phyloP scores from a whole-genome alignment of 1,140 invertebrate species.

The Lasioglossum baleicum region DNA sequence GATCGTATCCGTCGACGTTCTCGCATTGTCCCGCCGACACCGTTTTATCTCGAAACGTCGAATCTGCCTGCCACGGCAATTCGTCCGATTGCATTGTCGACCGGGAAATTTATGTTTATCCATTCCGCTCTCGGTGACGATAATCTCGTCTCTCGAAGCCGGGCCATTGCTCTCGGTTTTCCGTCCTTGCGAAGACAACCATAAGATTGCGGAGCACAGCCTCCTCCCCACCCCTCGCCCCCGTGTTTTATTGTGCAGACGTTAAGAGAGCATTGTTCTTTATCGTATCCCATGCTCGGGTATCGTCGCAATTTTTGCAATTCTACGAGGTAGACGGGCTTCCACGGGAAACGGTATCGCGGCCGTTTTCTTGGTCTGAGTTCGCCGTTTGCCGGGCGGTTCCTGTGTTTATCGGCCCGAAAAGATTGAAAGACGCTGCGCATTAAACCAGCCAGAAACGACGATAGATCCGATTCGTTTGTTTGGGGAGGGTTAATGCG shows the following conservation, averaged over 20 bases:
- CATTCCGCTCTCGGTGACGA: conserved; percentile 58
- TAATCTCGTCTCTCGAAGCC: conserved; percentile 63
- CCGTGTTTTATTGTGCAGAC: conserved; percentile 34
- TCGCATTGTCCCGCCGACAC: background rate
- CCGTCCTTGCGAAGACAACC: conserved; percentile 1
- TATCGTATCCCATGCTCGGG: conserved; percentile 22
- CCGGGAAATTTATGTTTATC: conserved; percentile 71
- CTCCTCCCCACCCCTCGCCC: no score
- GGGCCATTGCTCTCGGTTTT: conserved; percentile 64
- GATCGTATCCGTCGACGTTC: background rate
- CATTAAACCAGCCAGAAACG: background rate
- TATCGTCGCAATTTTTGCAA: conserved; percentile 39
- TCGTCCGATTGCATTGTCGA: conserved; percentile 56
- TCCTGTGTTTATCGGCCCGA: conserved; percentile 17
- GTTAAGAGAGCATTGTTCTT: conserved; percentile 40
- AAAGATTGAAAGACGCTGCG: conserved; percentile 16
- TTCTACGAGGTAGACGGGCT: conserved; percentile 10
- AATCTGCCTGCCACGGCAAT: conserved; percentile 15
- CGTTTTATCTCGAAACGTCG: background rate
- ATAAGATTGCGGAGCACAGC: conserved; percentile 4
- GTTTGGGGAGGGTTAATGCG: no score
- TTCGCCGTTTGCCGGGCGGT: background rate
- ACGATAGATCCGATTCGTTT: background rate
- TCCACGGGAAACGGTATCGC: background rate
- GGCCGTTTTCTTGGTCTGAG: background rate